phyloP scores from a whole-genome alignment of 2,797 vertebrate species.

The Falco concolor region DNA sequence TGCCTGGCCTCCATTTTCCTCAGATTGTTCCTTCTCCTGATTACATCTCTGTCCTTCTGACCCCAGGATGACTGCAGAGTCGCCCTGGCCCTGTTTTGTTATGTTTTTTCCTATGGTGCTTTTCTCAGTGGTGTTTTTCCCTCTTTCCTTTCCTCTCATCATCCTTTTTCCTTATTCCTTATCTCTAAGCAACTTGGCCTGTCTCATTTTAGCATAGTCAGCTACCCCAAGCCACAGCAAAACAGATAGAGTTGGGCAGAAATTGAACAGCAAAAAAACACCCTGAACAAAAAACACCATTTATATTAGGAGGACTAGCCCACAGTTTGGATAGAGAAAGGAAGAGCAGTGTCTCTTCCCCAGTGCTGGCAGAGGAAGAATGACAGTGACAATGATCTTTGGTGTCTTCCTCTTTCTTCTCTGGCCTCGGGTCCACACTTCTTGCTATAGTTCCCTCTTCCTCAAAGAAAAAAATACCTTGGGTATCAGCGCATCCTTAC shows the following conservation, averaged over 20 bases:
- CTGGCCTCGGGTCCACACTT: accelerated
- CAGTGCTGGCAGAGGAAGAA: background rate
- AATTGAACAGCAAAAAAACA: background rate
- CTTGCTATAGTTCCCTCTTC: background rate
- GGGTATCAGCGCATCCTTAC: background rate
- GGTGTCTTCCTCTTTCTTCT: background rate
- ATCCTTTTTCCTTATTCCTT: background rate
- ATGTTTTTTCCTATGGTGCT: background rate
- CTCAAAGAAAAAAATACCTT: background rate
- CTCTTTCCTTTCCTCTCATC: background rate
- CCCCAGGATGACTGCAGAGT: background rate
- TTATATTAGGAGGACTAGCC: background rate
- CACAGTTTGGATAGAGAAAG: background rate
- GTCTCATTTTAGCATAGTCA: background rate
- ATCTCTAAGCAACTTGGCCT: background rate
- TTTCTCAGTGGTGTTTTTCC: background rate
- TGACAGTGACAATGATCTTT: background rate
- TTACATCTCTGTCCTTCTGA: background rate
- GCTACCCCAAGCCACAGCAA: background rate
- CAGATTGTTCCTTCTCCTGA: background rate
- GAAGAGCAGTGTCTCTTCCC: background rate
- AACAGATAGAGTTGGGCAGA: background rate
- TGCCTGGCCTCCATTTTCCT: background rate
- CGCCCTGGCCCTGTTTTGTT: background rate
- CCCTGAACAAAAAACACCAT: accelerated